Conservation (phyloP, 2,113 vertebrate genomes). For the Onychostoma macrolepis region DNA sequence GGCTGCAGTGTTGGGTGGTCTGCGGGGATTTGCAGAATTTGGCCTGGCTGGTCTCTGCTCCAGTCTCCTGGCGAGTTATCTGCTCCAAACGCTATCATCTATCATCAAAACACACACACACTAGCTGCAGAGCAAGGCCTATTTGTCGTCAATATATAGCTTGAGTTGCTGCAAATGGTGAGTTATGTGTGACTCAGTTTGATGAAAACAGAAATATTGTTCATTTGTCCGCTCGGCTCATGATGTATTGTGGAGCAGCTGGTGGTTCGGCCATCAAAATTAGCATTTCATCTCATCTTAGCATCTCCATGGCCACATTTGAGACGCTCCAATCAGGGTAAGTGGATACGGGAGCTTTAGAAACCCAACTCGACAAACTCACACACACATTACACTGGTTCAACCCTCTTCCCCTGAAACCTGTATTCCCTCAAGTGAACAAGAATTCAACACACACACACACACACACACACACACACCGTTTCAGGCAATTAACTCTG, state of each 20-base stretch:
- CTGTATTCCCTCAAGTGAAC: constrained; percentile 80
- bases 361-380: constrained; percentile 27
- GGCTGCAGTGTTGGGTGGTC: constrained; percentile 94
- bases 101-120: constrained; percentile 78
- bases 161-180: constrained; percentile 15
- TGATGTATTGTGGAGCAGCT: constrained; percentile 56
- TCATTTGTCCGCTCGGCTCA: constrained; percentile 19
- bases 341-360: constrained; percentile 51
- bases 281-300: constrained; percentile 58
- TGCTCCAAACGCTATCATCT: constrained; percentile 96
- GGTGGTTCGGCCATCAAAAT: constrained; percentile 47
- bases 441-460: constrained; percentile 77
- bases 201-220: constrained; percentile 38
- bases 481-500: constrained; percentile 85
- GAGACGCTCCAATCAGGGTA: constrained; percentile 50
- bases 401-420: constrained; percentile 73
- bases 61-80: constrained; percentile 95
- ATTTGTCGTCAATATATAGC: constrained; percentile 29
- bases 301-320: constrained; percentile 48
- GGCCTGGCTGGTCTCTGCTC: constrained; percentile 89
- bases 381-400: constrained; percentile 71
- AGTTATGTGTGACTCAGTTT: constrained; percentile 20
- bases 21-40: constrained; percentile 98
- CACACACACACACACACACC: constrained; percentile 68
- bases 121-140: constrained; percentile 37